phyloP scores from a whole-genome alignment of 2,888 invertebrate genomes.

The Sisyra terminalis region DNA sequence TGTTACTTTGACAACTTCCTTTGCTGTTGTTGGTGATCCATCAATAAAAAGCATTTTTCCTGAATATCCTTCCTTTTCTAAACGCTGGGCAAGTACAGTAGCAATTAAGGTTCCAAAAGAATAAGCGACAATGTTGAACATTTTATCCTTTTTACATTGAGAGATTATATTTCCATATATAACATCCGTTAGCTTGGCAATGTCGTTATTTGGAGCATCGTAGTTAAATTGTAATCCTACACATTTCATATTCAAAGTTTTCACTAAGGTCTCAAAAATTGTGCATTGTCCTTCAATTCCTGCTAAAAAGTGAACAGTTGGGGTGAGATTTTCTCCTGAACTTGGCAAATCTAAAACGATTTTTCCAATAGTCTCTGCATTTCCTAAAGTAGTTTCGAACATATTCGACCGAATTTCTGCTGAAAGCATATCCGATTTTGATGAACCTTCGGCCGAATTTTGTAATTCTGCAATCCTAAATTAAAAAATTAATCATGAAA shows the following conservation, averaged over 20 bases:
- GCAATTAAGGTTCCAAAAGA: constrained; percentile 73
- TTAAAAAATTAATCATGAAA: not conserved
- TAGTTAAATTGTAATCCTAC: constrained; percentile 36
- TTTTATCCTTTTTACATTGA: constrained; percentile 27
- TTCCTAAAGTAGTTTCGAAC: constrained; percentile 40
- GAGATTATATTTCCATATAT: constrained; percentile 26
- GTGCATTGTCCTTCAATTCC: constrained; percentile 49
- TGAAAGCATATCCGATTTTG: constrained; percentile 11
- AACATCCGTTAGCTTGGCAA: constrained; percentile 30
- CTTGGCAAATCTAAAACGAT: constrained; percentile 32
- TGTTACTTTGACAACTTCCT: constrained; percentile 22
- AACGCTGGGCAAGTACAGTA: constrained; percentile 52
- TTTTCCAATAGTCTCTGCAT: constrained; percentile 33
- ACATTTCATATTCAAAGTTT: constrained; percentile 31
- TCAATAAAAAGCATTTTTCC: constrained; percentile 62
- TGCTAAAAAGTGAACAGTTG: constrained; percentile 41
- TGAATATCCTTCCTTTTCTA: constrained; percentile 47
- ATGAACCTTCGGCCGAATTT: not conserved
- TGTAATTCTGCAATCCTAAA: too few relatives aligned
- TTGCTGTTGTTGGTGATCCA: constrained; percentile 53
- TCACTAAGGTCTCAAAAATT: constrained; percentile 32
- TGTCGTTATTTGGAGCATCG: constrained; percentile 26
- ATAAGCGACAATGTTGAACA: constrained; percentile 70
- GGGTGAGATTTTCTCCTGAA: constrained; percentile 11
- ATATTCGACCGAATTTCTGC: constrained; percentile 29